Conservation (phyloP, 2,888 invertebrate species). For the Drosophila dives region DNA sequence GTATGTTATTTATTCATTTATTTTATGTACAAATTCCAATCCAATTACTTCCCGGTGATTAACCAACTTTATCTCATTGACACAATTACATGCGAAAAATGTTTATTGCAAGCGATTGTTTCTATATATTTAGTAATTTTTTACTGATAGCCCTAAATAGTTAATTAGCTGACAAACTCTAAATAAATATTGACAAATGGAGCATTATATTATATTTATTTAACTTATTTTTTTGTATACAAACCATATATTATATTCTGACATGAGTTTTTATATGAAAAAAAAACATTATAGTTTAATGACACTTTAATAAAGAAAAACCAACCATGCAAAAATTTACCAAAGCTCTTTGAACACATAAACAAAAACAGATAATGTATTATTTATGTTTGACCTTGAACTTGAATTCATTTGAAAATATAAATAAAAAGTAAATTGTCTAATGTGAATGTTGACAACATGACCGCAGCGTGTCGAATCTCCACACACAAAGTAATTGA, state of each 20-base stretch:
- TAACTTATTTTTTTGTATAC: not conserved
- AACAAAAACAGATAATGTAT: not conserved
- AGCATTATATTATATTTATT: no score
- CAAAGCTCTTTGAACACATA: not conserved
- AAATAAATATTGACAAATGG: not conserved
- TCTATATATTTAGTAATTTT: not conserved
- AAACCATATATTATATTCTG: not conserved
- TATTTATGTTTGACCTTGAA: conserved; percentile 30
- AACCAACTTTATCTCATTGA: not conserved
- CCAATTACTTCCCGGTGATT: conserved; percentile 5
- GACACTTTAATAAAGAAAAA: not conserved
- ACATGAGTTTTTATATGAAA: no score
- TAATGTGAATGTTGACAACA: conserved; percentile 49
- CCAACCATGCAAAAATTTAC: not conserved
- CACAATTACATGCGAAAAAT: conserved; percentile 9
- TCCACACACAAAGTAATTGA: conserved; percentile 35
- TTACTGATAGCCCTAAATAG: not conserved
- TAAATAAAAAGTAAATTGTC: conserved; percentile 27
- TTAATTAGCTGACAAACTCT: not conserved
- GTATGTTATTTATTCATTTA: not conserved
- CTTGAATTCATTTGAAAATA: conserved; percentile 48
- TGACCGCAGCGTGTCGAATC: conserved; percentile 19
- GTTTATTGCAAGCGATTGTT: conserved; percentile 16
- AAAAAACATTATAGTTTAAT: not conserved
- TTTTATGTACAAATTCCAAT: not conserved